Evolutionary conservation across 1,140 invertebrate genomes (phyloP).

Genomic region (Drosophila setifemur): DNA sequence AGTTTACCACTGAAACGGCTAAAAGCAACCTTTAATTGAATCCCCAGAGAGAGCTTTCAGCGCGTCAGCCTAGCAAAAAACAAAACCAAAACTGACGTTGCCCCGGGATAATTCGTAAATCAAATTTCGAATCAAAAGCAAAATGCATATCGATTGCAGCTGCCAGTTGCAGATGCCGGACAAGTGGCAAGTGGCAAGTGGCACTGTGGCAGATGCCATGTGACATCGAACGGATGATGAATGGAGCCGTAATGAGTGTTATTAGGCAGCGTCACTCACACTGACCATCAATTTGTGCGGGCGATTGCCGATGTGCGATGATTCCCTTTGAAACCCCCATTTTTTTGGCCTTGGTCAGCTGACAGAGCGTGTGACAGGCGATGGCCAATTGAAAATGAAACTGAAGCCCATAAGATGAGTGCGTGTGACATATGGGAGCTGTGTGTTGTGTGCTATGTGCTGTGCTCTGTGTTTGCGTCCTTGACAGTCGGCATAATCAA

Average conservation of each 20-base stretch:
- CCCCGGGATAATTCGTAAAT: constrained; percentile 30
- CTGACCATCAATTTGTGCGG: constrained; percentile 36
- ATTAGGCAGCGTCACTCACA: constrained; percentile 47
- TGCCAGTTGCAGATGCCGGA: constrained; percentile 34
- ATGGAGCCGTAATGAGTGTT: constrained; percentile 59
- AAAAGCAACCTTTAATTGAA: neutral
- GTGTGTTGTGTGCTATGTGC: neutral
- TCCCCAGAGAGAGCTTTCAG: neutral
- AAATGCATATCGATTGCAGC: constrained; percentile 49
- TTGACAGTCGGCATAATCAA: constrained; percentile 68
- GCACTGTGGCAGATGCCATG: constrained; percentile 3
- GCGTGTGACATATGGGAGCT: constrained; percentile 5
- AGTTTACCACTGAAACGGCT: too few relatives aligned
- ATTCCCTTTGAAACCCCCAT: too few relatives aligned
- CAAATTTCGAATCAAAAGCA: constrained; percentile 24
- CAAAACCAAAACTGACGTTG: neutral
- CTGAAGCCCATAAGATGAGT: constrained; percentile 38
- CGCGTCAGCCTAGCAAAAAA: neutral
- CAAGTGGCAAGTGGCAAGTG: constrained; percentile 1
- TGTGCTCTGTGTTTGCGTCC: constrained; percentile 22
- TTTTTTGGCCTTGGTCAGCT: constrained; percentile 30
- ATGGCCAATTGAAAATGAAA: constrained; percentile 50
- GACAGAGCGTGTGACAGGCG: constrained; percentile 30
- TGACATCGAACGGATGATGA: constrained; percentile 41
- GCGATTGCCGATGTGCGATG: too few relatives aligned